These are phyloP conservation scores for Virgularia gustaviana DNA, from an alignment of 92 coral and sea anemone species.

Conservation along the genomic window DNA sequence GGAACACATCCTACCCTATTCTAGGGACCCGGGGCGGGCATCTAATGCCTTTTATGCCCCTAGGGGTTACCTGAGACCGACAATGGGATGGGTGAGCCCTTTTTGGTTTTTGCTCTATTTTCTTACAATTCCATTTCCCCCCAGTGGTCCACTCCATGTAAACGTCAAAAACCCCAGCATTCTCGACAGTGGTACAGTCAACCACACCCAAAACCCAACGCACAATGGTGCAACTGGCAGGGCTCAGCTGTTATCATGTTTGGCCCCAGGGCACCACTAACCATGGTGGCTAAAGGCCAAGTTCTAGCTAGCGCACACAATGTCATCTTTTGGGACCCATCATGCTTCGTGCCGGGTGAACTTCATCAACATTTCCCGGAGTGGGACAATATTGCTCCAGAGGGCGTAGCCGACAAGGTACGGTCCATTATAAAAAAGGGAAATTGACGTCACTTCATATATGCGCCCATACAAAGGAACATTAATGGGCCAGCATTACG, in stretches of 20 bases:
- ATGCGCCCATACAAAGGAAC: slow-evolving; percentile 55
- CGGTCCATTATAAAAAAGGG: slow-evolving; percentile 15
- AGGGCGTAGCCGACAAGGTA: slow-evolving; percentile 25
- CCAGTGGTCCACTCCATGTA: slow-evolving; percentile 24
- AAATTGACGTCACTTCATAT: slow-evolving; percentile 39
- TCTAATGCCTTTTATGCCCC: too few relatives aligned
- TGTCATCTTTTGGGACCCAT: slow-evolving; percentile 34
- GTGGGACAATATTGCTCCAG: slow-evolving; percentile 37
- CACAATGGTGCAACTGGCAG: slow-evolving; percentile 54
- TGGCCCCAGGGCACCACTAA: slow-evolving; percentile 45
- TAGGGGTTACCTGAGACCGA: slow-evolving; percentile 46
- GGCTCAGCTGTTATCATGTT: slow-evolving; percentile 44
- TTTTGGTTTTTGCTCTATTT: neutral
- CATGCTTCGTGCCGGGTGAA: slow-evolving; percentile 36
- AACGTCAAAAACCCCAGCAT: slow-evolving; percentile 24
- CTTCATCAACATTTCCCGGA: slow-evolving; percentile 29
- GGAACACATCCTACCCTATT: too few relatives aligned
- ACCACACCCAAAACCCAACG: slow-evolving; percentile 1
- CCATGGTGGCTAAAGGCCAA: slow-evolving; percentile 22
- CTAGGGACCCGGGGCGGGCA: too few relatives aligned
- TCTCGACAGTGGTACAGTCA: neutral
- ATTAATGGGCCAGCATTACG: slow-evolving; percentile 45
- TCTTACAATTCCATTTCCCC: neutral
- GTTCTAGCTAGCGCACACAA: slow-evolving; percentile 39
- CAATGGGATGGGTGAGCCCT: slow-evolving; percentile 38